Conservation (phyloP, 1,140 invertebrate species). For the Paracyclopina nana region DNA sequence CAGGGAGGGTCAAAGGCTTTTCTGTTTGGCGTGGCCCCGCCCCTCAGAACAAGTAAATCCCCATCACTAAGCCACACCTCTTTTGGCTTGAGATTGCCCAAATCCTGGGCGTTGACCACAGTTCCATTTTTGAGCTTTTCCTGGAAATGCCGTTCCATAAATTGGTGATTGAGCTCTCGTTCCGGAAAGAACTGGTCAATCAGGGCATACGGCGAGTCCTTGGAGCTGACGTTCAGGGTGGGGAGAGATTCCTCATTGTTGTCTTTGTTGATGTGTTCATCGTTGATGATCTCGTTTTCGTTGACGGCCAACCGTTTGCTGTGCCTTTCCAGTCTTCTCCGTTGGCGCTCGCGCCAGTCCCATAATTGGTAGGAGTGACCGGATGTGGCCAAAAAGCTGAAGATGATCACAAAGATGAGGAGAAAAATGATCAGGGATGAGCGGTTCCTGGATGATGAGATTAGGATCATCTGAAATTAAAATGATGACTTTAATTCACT, state of each 20-base stretch:
- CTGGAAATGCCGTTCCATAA: neutral
- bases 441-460: too few species aligned
- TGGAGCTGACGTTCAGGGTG: conserved; percentile 4
- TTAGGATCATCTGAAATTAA: too few species aligned
- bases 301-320: neutral
- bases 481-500: too few species aligned
- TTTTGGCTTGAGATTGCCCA: conserved; percentile 1
- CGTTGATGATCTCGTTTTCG: neutral
- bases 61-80: conserved; percentile 13
- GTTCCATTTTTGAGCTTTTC: neutral
- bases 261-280: neutral
- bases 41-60: conserved; percentile 7
- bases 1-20: neutral
- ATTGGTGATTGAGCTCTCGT: conserved; percentile 3
- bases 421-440: too few species aligned
- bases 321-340: neutral
- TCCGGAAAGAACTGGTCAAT: conserved; percentile 12
- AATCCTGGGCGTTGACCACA: neutral
- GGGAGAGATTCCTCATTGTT: too few species aligned
- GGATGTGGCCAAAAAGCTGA: too few species aligned
- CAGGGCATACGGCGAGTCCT: conserved; percentile 11
- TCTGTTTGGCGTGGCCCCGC: conserved; percentile 3
- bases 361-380: too few species aligned
- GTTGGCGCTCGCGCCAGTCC: too few species aligned
- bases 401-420: too few species aligned